Percentiles rank a stretch among this genome's conserved stretches.
These are phyloP conservation scores for Prunella himalayana DNA, from an alignment of 2,113 vertebrate species.

Conservation along the genomic window DNA sequence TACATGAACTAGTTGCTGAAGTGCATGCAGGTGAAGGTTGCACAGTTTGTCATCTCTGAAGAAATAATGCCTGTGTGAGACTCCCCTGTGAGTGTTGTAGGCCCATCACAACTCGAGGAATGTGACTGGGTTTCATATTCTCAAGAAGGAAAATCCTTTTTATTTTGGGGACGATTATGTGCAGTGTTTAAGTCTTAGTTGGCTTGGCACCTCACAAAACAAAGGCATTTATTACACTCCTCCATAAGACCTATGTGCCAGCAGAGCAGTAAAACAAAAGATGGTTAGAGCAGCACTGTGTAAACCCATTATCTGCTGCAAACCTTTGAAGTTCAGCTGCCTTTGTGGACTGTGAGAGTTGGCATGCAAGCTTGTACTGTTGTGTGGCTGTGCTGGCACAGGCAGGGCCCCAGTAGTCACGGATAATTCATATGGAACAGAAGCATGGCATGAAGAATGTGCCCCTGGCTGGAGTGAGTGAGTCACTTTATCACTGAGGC, in stretches of 20 bases:
- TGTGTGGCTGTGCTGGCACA: not conserved
- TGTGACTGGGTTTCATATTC: not conserved
- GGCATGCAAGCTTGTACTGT: rapidly evolving
- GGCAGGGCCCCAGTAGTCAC: not conserved
- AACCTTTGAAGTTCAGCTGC: not conserved
- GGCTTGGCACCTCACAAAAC: not conserved
- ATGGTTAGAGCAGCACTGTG: not conserved
- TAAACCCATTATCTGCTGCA: not conserved
- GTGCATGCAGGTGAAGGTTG: not conserved
- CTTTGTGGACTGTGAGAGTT: not conserved
- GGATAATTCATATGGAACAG: not conserved
- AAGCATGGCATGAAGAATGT: not conserved
- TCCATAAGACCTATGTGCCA: rapidly evolving
- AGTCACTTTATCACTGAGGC: not conserved
- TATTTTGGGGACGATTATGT: not conserved
- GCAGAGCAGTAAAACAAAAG: not conserved
- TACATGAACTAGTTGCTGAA: not conserved
- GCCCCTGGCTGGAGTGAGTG: not conserved
- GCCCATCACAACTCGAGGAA: rapidly evolving
- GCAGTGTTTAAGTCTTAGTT: not conserved
- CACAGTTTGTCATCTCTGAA: not conserved
- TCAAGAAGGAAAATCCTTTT: not conserved
- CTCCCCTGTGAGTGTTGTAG: not conserved
- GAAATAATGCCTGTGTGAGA: not conserved
- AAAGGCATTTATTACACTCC: not conserved